Evolutionary conservation across 2,888 invertebrate genomes (phyloP).

Genomic region (Hemistola chrysoprasaria): DNA sequence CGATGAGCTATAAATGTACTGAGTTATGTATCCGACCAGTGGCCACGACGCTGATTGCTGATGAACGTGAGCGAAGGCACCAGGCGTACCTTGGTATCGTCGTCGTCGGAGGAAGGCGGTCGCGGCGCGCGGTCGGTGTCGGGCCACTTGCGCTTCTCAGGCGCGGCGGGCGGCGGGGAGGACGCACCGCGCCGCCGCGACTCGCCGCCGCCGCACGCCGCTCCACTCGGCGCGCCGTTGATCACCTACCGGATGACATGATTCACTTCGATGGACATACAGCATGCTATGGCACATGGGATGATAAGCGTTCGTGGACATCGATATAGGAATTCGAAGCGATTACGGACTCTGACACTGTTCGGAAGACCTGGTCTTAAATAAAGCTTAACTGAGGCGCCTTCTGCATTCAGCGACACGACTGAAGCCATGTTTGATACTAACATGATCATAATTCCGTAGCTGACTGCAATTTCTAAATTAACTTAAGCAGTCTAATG

Average conservation of each 20-base stretch:
- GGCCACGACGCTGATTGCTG: no score
- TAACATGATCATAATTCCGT: no score
- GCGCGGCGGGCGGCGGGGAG: conserved; percentile 79
- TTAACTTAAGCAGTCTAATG: no score
- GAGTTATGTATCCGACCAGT: no score
- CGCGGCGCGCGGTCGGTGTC: conserved; percentile 50
- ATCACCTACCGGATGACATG: conserved; percentile 57
- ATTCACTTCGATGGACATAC: not conserved
- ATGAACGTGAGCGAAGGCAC: no score
- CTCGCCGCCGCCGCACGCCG: conserved; percentile 47
- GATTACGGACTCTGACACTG: no score
- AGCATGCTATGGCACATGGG: conserved; percentile 6
- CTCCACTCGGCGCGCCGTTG: conserved; percentile 60
- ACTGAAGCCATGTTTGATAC: conserved; percentile 12
- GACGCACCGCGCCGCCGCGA: conserved; percentile 69
- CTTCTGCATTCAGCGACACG: no score
- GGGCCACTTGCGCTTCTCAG: conserved; percentile 89
- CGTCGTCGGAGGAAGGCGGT: conserved; percentile 61
- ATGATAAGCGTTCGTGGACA: no score
- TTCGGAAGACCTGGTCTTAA: no score
- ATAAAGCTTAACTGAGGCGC: no score
- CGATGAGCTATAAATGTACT: conserved; percentile 9
- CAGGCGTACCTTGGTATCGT: conserved; percentile 65
- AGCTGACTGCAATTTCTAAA: no score
- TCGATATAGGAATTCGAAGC: no score